A percentile compares a stretch with the other conserved stretches of the same genome.
Evolutionary conservation across 2,113 vertebrate species (phyloP).

Genomic region (Callithrix jacchus): DNA sequence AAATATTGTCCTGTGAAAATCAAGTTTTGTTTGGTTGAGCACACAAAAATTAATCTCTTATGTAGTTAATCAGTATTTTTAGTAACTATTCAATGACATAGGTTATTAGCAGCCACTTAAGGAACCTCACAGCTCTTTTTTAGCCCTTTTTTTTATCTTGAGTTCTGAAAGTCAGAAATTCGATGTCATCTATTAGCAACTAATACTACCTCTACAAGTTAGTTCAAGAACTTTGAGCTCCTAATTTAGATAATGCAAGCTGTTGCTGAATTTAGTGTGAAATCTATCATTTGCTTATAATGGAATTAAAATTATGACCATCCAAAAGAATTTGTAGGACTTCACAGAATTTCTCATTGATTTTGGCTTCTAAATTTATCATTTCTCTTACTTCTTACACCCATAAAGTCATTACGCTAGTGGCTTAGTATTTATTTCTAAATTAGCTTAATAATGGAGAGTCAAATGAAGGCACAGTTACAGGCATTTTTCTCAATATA

Average conservation of each 20-base stretch:
- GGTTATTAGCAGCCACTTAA: background rate
- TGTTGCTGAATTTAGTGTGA: background rate
- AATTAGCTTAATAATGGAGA: background rate
- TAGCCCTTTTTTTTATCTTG: background rate
- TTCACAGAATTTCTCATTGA: background rate
- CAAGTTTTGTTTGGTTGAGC: background rate
- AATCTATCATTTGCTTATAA: background rate
- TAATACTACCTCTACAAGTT: background rate
- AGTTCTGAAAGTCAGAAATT: conserved; percentile 23
- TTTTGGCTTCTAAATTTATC: background rate
- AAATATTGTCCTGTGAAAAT: background rate
- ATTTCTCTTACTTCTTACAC: background rate
- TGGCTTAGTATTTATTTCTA: background rate
- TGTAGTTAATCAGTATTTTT: background rate
- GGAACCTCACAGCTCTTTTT: background rate
- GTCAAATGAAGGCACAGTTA: background rate
- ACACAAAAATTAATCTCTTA: background rate
- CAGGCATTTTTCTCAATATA: background rate
- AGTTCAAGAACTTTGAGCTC: background rate
- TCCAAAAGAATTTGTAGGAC: background rate
- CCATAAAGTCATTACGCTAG: background rate
- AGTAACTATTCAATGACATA: background rate
- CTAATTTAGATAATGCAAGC: background rate
- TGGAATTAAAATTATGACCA: background rate
- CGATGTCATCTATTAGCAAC: background rate